Conservation (phyloP, 2,888 invertebrate species). For the Bellardia pandia region DNA sequence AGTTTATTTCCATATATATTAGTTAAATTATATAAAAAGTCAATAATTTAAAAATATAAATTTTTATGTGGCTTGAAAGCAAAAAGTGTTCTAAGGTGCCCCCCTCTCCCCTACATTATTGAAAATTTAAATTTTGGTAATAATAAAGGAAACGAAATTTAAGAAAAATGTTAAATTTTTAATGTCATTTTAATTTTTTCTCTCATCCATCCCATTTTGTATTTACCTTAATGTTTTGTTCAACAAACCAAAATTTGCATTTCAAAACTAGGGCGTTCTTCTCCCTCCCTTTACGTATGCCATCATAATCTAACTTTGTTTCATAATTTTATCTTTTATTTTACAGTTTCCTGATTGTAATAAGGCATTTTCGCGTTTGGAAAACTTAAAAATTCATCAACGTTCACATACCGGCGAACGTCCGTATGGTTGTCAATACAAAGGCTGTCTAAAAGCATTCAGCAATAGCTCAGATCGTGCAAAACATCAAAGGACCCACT, state of each 20-base stretch:
- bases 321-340: conserved; percentile 39
- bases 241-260: conserved; percentile 43
- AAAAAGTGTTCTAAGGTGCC: too few relatives aligned
- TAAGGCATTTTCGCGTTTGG: conserved; percentile 97
- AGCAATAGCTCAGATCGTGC: conserved; percentile 99
- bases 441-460: conserved; percentile 97
- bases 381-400: conserved; percentile 99
- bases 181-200: too few relatives aligned
- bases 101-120: too few relatives aligned
- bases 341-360: conserved; percentile 95
- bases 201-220: not conserved
- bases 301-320: conserved; percentile 25
- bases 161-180: too few relatives aligned
- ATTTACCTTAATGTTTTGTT: not conserved
- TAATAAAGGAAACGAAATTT: too few relatives aligned
- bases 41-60: too few relatives aligned
- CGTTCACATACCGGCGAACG: conserved; percentile 98
- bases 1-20: too few relatives aligned
- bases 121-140: too few relatives aligned
- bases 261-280: conserved; percentile 18
- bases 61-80: too few relatives aligned
- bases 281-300: not conserved
- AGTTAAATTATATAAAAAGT: too few relatives aligned
- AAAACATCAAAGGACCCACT: conserved; percentile 99
- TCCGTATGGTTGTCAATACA: conserved; percentile 97